These are phyloP conservation scores for Meiosimyza decipiens DNA, from an alignment of 2,888 invertebrate species.

Conservation along the genomic window DNA sequence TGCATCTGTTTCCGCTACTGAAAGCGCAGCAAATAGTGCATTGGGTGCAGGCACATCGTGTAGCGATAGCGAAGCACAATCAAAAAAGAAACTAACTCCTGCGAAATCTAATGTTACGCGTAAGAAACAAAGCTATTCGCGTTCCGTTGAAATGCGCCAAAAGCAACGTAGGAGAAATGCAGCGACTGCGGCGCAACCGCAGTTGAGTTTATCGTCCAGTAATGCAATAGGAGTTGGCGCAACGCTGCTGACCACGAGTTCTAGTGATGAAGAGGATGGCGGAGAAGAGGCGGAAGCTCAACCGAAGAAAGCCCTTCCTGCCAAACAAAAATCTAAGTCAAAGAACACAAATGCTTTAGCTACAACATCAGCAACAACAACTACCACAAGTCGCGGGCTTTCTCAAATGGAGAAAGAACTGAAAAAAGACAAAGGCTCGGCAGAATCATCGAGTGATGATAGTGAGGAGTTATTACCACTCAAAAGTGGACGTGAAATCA, in stretches of 20 bases:
- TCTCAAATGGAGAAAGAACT: slow-evolving; percentile 79
- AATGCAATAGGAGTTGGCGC: slow-evolving; percentile 45
- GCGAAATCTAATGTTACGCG: slow-evolving; percentile 43
- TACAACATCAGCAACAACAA: slow-evolving; percentile 36
- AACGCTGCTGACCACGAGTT: slow-evolving; percentile 48
- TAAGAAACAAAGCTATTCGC: slow-evolving; percentile 59
- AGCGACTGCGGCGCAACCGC: slow-evolving; percentile 40
- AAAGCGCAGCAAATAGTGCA: slow-evolving; percentile 48
- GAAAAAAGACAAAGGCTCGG: slow-evolving; percentile 69
- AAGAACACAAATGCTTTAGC: slow-evolving; percentile 46
- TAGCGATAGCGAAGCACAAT: slow-evolving; percentile 45
- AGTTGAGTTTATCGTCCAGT: slow-evolving; percentile 48
- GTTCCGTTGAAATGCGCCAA: slow-evolving; percentile 57
- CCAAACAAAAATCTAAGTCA: slow-evolving; percentile 55
- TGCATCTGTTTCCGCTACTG: slow-evolving; percentile 48
- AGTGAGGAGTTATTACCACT: slow-evolving; percentile 83
- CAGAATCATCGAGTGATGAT: slow-evolving; percentile 81
- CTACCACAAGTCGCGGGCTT: slow-evolving; percentile 56
- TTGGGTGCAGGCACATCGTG: slow-evolving; percentile 50
- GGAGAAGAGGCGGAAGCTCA: slow-evolving; percentile 38
- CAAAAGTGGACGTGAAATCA: slow-evolving; percentile 46
- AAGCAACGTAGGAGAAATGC: slow-evolving; percentile 55
- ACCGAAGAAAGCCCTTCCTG: slow-evolving; percentile 53
- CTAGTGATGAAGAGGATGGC: slow-evolving; percentile 49
- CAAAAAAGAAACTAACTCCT: slow-evolving; percentile 48